Percentiles rank a stretch among this genome's conserved stretches.
Evolutionary conservation across 2,113 vertebrate species (phyloP).

Genomic region (Cyprinodon variegatus): DNA sequence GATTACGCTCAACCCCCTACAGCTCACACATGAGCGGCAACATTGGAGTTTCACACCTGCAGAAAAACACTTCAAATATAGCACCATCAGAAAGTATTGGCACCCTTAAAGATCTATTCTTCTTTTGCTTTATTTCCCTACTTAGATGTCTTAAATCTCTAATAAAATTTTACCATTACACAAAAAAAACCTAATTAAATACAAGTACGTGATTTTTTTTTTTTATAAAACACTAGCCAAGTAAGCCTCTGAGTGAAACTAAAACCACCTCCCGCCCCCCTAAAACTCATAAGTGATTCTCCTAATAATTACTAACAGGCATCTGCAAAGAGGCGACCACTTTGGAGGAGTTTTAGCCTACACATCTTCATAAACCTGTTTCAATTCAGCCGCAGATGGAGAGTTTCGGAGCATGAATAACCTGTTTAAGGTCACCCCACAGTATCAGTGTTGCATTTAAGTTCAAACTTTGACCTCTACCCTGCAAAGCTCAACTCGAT

Average conservation of each 20-base stretch:
- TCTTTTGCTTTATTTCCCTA: neutral
- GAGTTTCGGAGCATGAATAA: neutral
- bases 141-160: neutral
- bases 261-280: too few species aligned
- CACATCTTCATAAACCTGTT: neutral
- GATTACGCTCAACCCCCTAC: slow-evolving; percentile 29
- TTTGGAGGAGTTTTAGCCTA: neutral
- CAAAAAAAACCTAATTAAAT: too few species aligned
- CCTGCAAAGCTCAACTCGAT: neutral
- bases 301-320: too few species aligned
- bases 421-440: neutral
- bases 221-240: too few species aligned
- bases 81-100: too few species aligned
- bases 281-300: too few species aligned
- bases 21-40: slow-evolving; percentile 5
- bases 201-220: too few species aligned
- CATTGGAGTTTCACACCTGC: neutral
- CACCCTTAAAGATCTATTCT: neutral
- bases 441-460: neutral
- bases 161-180: too few species aligned
- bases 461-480: neutral
- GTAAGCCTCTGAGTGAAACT: too few species aligned
- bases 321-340: too few species aligned
- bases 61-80: neutral
- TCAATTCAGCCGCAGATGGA: neutral